These are phyloP conservation scores for Deroplatys truncata DNA, from an alignment of 2,888 invertebrate genomes.

Conservation along the genomic window DNA sequence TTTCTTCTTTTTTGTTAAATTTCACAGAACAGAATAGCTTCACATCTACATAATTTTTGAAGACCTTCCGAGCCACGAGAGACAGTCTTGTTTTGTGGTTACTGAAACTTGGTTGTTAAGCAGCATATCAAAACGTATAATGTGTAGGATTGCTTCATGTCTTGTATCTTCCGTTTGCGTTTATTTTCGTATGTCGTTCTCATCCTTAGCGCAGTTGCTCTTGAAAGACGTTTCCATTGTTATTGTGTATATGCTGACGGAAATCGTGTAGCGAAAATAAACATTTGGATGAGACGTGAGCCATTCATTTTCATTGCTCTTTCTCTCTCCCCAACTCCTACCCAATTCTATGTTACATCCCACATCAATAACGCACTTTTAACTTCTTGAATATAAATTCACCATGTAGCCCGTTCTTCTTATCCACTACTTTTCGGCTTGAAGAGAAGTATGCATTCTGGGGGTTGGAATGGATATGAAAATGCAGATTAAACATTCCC, in stretches of 20 bases:
- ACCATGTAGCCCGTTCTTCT: no score
- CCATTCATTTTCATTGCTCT: not conserved
- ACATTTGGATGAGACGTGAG: not conserved
- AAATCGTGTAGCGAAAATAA: not conserved
- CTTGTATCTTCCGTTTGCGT: not conserved
- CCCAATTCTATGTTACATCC: not conserved
- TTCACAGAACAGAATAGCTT: no score
- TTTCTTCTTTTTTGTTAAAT: no score
- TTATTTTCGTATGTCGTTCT: not conserved
- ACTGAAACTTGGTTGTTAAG: no score
- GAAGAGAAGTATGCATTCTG: no score
- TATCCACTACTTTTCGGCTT: not conserved
- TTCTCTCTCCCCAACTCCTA: not conserved
- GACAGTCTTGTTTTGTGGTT: no score
- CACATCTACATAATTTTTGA: no score
- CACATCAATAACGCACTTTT: not conserved
- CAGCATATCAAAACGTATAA: no score
- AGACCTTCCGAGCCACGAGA: no score
- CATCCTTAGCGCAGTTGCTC: not conserved
- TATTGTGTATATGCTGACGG: not conserved
- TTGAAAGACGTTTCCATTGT: not conserved
- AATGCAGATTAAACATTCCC: not conserved
- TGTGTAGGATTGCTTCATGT: not conserved
- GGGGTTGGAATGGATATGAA: not conserved
- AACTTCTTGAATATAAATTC: not conserved